A percentile compares a stretch with the other conserved stretches of the same genome.
Conservation (phyloP, 2,797 vertebrate genomes). For the Triplophysa bombifrons region DNA sequence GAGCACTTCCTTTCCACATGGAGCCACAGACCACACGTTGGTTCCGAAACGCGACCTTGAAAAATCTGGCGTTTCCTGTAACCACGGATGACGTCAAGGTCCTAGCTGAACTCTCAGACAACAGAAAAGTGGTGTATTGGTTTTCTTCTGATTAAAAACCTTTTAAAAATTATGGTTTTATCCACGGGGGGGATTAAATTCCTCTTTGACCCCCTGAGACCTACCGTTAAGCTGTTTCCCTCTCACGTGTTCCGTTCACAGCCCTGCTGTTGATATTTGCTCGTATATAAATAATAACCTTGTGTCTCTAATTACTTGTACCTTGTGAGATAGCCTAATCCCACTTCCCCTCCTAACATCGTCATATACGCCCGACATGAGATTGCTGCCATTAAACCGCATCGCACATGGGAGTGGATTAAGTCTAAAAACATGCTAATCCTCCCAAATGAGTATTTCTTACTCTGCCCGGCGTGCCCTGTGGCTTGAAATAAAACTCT, state of each 20-base stretch:
- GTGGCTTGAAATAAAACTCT: constrained; percentile 41
- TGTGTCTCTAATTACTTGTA: constrained; percentile 53
- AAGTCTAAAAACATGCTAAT: constrained; percentile 61
- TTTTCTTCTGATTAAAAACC: constrained; percentile 62
- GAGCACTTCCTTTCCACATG: constrained; percentile 47
- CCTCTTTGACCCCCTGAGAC: constrained; percentile 45
- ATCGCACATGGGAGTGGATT: constrained; percentile 59
- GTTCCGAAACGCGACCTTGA: constrained; percentile 36
- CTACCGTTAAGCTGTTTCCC: constrained; percentile 23
- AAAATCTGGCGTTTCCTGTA: constrained; percentile 15
- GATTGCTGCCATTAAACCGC: constrained; percentile 51
- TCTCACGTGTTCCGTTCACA: neutral
- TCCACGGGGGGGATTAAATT: constrained; percentile 47
- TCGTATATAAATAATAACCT: constrained; percentile 59
- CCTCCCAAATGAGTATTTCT: constrained; percentile 51
- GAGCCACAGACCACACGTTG: constrained; percentile 38
- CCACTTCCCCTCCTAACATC: neutral
- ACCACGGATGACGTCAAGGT: neutral
- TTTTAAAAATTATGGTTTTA: constrained; percentile 57
- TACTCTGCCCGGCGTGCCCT: constrained; percentile 34
- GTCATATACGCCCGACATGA: constrained; percentile 47
- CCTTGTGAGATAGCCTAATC: constrained; percentile 58
- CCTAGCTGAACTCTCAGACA: constrained; percentile 19
- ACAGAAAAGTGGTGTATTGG: constrained; percentile 53
- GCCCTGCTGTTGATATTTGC: constrained; percentile 48